A percentile compares a stretch with the other conserved stretches of the same genome.
Conservation (phyloP, 1,140 invertebrate genomes). For the Zaprionus gabonicus region DNA sequence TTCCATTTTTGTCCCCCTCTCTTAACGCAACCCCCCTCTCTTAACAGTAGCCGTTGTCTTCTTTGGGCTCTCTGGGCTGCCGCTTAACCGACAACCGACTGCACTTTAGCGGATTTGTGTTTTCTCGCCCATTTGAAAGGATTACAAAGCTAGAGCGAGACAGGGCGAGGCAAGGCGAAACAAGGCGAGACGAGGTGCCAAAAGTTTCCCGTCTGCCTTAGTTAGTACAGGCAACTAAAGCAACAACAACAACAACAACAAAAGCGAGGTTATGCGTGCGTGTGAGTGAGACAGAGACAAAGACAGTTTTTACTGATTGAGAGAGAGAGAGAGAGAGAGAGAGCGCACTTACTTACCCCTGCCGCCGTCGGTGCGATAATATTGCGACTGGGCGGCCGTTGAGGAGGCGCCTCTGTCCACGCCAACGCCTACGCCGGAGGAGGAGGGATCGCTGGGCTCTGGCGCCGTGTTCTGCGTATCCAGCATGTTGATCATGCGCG, state of each 20-base stretch:
- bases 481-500: constrained; percentile 80
- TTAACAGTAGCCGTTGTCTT: constrained; percentile 37
- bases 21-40: background rate
- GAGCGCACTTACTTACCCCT: constrained; percentile 84
- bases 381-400: constrained; percentile 64
- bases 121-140: constrained; percentile 80
- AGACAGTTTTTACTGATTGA: constrained; percentile 50
- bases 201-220: constrained; percentile 39
- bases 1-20: background rate
- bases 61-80: constrained; percentile 16
- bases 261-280: constrained; percentile 1
- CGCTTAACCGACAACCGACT: constrained; percentile 70
- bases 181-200: constrained; percentile 44
- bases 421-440: constrained; percentile 15
- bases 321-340: constrained; percentile 34
- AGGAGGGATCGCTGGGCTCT: constrained; percentile 63
- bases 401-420: constrained; percentile 41
- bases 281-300: constrained; percentile 38
- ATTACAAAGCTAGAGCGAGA: constrained; percentile 61
- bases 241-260: constrained; percentile 23
- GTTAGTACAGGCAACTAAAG: constrained; percentile 38
- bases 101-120: constrained; percentile 81
- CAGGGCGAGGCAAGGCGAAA: constrained; percentile 31
- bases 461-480: constrained; percentile 84
- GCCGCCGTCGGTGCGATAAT: constrained; percentile 79